These are phyloP conservation scores for Aythya fuligula DNA, from an alignment of 2,797 vertebrate genomes.

Conservation along the genomic window DNA sequence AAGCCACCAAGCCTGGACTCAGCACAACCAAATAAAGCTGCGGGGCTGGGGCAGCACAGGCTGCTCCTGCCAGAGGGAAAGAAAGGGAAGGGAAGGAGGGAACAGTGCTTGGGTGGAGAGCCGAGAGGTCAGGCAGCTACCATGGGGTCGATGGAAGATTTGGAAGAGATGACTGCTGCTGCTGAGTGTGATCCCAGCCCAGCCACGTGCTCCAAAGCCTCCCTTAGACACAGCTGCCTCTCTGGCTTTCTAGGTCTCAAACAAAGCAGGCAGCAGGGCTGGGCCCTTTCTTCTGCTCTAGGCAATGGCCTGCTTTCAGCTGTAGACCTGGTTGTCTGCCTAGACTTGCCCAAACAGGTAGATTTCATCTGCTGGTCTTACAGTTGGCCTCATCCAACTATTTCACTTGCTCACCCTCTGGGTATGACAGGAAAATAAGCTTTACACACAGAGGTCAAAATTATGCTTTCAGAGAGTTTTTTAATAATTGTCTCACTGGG, in stretches of 20 bases:
- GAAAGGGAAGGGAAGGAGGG: not conserved
- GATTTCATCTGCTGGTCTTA: not conserved
- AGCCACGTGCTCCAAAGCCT: rapidly evolving
- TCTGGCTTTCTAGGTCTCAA: not conserved
- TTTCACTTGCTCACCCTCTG: rapidly evolving
- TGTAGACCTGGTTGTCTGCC: not conserved
- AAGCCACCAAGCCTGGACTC: not conserved
- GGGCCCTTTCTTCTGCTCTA: not conserved
- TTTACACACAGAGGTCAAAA: not conserved
- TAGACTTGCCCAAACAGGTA: not conserved
- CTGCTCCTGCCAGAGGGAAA: not conserved
- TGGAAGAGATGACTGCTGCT: not conserved
- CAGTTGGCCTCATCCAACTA: rapidly evolving
- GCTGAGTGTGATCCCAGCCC: not conserved
- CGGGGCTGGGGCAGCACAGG: not conserved
- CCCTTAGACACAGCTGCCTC: not conserved
- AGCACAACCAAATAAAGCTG: not conserved
- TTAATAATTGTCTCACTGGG: not conserved
- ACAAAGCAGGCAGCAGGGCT: not conserved
- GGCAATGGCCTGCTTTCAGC: not conserved
- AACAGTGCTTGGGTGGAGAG: not conserved
- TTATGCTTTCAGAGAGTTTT: not conserved
- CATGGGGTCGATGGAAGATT: not conserved
- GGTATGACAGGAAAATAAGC: not conserved
- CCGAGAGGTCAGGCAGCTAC: not conserved